These are phyloP conservation scores for Zaprionus lineosus DNA, from an alignment of 2,888 invertebrate genomes.

Conservation along the genomic window DNA sequence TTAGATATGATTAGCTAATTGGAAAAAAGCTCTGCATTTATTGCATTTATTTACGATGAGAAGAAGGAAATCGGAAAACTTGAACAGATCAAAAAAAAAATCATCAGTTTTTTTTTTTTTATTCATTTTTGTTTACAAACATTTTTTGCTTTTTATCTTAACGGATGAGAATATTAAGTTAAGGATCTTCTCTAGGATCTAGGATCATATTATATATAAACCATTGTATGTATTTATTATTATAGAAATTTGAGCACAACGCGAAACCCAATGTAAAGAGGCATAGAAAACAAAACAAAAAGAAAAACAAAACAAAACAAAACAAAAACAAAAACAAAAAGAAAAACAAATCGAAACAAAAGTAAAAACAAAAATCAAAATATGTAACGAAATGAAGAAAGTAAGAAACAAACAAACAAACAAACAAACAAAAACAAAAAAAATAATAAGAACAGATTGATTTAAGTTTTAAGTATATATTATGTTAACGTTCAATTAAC, in stretches of 20 bases:
- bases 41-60: slow-evolving; percentile 59
- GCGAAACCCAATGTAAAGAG: slow-evolving; percentile 65
- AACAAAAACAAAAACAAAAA: slow-evolving; percentile 22
- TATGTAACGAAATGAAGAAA: no score
- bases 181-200: no score
- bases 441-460: no score
- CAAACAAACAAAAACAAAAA: no score
- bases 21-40: slow-evolving; percentile 57
- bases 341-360: neutral
- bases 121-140: no score
- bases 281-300: slow-evolving; percentile 45
- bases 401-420: no score
- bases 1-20: slow-evolving; percentile 46
- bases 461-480: slow-evolving; percentile 11
- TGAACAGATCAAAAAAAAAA: no score
- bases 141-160: no score
- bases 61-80: no score
- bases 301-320: slow-evolving; percentile 9
- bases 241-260: slow-evolving; percentile 32
- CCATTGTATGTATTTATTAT: slow-evolving; percentile 50
- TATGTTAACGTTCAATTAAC: slow-evolving; percentile 10
- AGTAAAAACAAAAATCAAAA: neutral
- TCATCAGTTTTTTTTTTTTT: no score
- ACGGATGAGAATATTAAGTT: no score
- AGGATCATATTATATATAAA: slow-evolving; percentile 34